Evolutionary conservation across 2,113 vertebrate genomes (phyloP).

Genomic region (Parus major): DNA sequence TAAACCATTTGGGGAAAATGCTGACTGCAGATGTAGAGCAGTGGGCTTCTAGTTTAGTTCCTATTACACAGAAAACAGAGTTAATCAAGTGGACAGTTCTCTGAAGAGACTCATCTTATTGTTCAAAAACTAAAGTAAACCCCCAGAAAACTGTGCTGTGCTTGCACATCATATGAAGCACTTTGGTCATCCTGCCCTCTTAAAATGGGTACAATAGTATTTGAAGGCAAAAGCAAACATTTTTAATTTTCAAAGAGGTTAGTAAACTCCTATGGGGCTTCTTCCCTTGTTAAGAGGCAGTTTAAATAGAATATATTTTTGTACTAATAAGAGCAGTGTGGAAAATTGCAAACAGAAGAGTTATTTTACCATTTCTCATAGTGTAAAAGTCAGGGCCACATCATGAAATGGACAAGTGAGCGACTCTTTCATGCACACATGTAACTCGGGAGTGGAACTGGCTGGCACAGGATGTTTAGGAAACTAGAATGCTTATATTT

Average conservation of each 20-base stretch:
- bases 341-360: not conserved
- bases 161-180: not conserved
- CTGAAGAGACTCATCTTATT: not conserved
- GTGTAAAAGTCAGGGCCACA: not conserved
- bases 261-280: not conserved
- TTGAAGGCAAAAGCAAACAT: not conserved
- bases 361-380: not conserved
- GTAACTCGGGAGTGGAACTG: not conserved
- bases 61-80: not conserved
- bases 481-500: not conserved
- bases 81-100: not conserved
- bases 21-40: not conserved
- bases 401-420: not conserved
- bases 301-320: not conserved
- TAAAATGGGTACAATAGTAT: not conserved
- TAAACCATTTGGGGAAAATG: not conserved
- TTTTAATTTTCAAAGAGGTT: not conserved
- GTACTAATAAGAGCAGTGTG: not conserved
- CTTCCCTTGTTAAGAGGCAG: not conserved
- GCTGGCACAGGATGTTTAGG: not conserved
- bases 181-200: not conserved
- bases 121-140: not conserved
- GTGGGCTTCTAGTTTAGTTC: not conserved
- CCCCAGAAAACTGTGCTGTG: not conserved
- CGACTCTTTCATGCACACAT: not conserved